Conservation (phyloP, 2,797 vertebrate species). For the Serranus cabrilla region DNA sequence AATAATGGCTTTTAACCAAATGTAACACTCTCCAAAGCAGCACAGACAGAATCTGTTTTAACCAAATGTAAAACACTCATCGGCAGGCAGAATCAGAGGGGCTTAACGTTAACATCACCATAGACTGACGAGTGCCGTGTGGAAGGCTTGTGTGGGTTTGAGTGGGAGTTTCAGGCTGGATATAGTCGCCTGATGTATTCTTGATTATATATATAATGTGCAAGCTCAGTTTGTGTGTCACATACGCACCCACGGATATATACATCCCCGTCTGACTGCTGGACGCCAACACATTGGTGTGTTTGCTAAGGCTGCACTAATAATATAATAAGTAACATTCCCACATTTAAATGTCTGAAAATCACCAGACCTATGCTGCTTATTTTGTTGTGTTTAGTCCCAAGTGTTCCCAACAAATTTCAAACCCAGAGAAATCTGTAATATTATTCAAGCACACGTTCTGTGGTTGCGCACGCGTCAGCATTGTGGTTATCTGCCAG, state of each 20-base stretch:
- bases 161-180: slow-evolving; percentile 77
- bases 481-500: too few relatives aligned
- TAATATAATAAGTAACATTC: too few relatives aligned
- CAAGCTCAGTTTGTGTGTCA: slow-evolving; percentile 60
- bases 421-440: too few relatives aligned
- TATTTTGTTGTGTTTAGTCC: too few relatives aligned
- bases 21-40: slow-evolving; percentile 83
- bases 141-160: slow-evolving; percentile 76
- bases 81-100: slow-evolving; percentile 71
- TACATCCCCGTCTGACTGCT: slow-evolving; percentile 18
- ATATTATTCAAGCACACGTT: too few relatives aligned
- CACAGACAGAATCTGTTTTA: slow-evolving; percentile 79
- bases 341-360: too few relatives aligned
- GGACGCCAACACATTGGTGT: neutral
- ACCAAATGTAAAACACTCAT: slow-evolving; percentile 84
- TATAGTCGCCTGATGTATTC: slow-evolving; percentile 66
- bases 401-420: too few relatives aligned
- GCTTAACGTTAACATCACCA: slow-evolving; percentile 74
- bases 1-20: slow-evolving; percentile 89
- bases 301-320: too few relatives aligned
- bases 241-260: slow-evolving; percentile 37
- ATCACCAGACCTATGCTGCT: too few relatives aligned
- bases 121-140: slow-evolving; percentile 67
- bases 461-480: too few relatives aligned
- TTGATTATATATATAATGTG: slow-evolving; percentile 72